phyloP scores from a whole-genome alignment of 2,113 vertebrate species.

The Phycodurus eques region DNA sequence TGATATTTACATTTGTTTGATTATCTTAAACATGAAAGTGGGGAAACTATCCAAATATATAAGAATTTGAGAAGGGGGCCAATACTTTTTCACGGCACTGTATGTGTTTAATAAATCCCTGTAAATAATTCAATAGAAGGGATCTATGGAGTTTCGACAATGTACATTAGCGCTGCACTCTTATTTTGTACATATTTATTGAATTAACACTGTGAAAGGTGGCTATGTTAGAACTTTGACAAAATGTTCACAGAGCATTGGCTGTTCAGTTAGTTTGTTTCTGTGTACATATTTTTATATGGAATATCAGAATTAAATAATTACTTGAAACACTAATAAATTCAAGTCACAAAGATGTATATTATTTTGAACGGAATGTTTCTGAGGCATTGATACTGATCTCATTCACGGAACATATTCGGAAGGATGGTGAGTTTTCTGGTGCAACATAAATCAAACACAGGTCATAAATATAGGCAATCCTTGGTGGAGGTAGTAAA shows the following conservation, averaged over 20 bases:
- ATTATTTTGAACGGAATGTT: neutral
- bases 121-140: slow-evolving; percentile 33
- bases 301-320: slow-evolving; percentile 7
- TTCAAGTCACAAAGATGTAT: neutral
- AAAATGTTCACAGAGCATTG: slow-evolving; percentile 7
- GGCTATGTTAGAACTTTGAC: neutral
- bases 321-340: slow-evolving; percentile 2
- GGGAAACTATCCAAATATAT: too few relatives aligned
- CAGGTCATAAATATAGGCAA: too few relatives aligned
- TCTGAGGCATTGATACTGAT: neutral
- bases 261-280: neutral
- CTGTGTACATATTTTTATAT: neutral
- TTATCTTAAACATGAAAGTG: too few relatives aligned
- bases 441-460: neutral
- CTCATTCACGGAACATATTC: neutral
- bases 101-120: slow-evolving; percentile 1
- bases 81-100: too few relatives aligned
- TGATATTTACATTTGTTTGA: too few relatives aligned
- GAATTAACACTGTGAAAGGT: slow-evolving; percentile 1
- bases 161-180: slow-evolving; percentile 14
- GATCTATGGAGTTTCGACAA: neutral
- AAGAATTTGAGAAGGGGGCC: too few relatives aligned
- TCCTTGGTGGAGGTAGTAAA: too few relatives aligned
- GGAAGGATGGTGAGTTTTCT: neutral
- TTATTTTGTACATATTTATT: slow-evolving; percentile 53